Conservation (phyloP, 2,888 invertebrate genomes). For the Dascillus cervinus region DNA sequence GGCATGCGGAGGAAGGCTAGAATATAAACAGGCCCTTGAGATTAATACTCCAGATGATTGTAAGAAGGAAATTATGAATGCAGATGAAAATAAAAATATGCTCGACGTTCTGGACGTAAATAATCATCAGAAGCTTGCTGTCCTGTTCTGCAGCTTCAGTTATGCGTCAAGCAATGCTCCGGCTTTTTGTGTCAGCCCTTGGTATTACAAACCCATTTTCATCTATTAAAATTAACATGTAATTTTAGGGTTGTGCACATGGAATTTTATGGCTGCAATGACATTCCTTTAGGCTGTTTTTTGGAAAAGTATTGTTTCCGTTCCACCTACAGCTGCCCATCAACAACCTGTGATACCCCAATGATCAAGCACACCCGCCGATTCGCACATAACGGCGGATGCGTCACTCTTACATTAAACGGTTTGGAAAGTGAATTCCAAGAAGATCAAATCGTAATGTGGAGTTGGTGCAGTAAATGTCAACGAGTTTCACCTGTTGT, state of each 20-base stretch:
- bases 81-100: constrained; percentile 16
- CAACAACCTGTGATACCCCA: constrained; percentile 68
- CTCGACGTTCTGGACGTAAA: constrained; percentile 69
- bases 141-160: constrained; percentile 84
- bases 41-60: constrained; percentile 25
- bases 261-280: constrained; percentile 92
- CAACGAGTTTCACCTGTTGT: constrained; percentile 64
- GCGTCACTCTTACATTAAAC: constrained; percentile 68
- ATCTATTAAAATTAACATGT: constrained; percentile 1
- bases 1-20: constrained; percentile 69
- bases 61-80: too few species aligned
- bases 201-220: constrained; percentile 42
- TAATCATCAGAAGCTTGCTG: constrained; percentile 79
- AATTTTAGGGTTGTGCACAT: constrained; percentile 72
- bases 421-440: constrained; percentile 48
- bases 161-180: constrained; percentile 69
- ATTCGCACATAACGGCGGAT: constrained; percentile 87
- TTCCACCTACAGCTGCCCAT: constrained; percentile 74
- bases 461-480: constrained; percentile 72
- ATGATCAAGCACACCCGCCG: constrained; percentile 83
- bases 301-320: constrained; percentile 89
- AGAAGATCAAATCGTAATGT: constrained; percentile 62
- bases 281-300: constrained; percentile 91
- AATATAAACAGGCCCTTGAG: constrained; percentile 26
- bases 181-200: constrained; percentile 84